These are phyloP conservation scores for Conomelus anceps DNA, from an alignment of 2,888 invertebrate genomes.

Conservation along the genomic window DNA sequence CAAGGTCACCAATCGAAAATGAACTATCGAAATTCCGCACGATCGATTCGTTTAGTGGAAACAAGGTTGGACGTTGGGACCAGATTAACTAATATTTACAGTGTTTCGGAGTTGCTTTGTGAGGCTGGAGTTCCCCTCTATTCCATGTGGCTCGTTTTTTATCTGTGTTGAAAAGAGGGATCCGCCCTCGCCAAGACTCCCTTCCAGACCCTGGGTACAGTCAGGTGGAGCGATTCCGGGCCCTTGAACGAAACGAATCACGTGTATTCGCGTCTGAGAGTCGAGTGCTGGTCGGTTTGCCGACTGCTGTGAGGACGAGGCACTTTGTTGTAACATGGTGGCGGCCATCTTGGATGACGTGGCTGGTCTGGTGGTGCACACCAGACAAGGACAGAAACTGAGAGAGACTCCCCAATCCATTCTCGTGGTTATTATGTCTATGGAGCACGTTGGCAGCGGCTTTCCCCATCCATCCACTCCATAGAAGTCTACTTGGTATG, in stretches of 20 bases:
- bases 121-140: background rate
- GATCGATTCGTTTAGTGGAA: background rate
- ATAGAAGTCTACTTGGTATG: background rate
- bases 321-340: background rate
- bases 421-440: background rate
- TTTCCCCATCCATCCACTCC: background rate
- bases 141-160: background rate
- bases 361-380: background rate
- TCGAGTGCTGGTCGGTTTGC: too few relatives aligned
- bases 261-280: background rate
- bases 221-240: background rate
- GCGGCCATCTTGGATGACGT: constrained; percentile 9
- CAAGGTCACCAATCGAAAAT: background rate
- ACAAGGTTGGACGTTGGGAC: background rate
- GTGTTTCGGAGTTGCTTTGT: background rate
- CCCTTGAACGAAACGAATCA: background rate
- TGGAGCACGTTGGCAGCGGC: background rate
- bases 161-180: background rate
- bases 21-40: background rate
- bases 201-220: too few relatives aligned
- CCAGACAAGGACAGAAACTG: background rate
- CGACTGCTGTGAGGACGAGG: too few relatives aligned
- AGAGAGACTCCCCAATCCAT: background rate
- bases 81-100: background rate
- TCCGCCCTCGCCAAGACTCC: background rate